Evolutionary conservation across 2,113 vertebrate species (phyloP).

Genomic region (Hypanus sabinus): DNA sequence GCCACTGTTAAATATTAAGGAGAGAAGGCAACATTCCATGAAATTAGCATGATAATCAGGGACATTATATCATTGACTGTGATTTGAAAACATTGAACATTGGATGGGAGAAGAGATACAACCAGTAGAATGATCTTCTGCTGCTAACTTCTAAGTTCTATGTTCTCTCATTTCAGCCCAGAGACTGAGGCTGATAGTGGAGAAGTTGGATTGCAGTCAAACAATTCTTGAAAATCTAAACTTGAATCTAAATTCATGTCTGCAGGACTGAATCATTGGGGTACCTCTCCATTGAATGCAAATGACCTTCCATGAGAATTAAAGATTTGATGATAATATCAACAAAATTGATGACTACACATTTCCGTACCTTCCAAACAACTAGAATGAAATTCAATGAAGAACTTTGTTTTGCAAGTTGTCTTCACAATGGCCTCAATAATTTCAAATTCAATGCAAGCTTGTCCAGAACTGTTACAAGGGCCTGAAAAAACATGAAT

Average conservation of each 20-base stretch:
- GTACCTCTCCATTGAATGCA: background rate
- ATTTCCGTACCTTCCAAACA: constrained; percentile 65
- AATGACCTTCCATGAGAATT: background rate
- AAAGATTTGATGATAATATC: background rate
- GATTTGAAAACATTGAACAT: no score
- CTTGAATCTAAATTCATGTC: background rate
- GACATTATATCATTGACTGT: no score
- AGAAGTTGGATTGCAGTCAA: background rate
- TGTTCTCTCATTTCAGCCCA: background rate
- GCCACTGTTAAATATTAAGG: no score
- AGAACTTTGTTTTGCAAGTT: constrained; percentile 71
- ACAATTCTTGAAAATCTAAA: background rate
- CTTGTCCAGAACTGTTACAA: constrained; percentile 49
- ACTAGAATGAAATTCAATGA: constrained; percentile 72
- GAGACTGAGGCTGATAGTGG: background rate
- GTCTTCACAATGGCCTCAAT: constrained; percentile 76
- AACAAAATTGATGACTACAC: background rate
- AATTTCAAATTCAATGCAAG: constrained; percentile 69
- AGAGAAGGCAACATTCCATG: no score
- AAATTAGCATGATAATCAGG: no score
- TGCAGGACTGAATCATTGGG: background rate
- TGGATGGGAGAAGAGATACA: no score
- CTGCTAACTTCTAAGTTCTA: no score
- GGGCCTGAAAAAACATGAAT: constrained; percentile 47
- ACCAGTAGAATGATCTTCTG: no score